Evolutionary conservation across 53 echinoderm and acorn worm genomes (phyloP), one percentile per base, ranked within the genome.

Genomic region (Actinopyga echinites): DNA sequence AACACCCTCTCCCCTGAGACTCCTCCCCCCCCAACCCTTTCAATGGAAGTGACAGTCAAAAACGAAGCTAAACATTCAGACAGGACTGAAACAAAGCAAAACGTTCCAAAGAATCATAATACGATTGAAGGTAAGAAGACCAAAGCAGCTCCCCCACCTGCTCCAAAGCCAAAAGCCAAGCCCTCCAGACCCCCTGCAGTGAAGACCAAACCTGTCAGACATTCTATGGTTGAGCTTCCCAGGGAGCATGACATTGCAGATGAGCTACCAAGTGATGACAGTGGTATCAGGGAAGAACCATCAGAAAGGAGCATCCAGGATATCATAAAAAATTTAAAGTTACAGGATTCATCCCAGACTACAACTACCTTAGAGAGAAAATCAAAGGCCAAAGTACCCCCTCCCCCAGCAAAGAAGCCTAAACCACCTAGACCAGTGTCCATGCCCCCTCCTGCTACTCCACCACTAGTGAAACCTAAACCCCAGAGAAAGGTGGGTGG

Each of bases 191-290:
- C 60, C 34, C 81, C 77, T 20, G 77, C 53, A 0, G 56, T 77
- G 19, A 77, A 56, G 29, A 52, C 45, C 5, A 77, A 77, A 56
- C 77, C 77, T 44, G 56, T 56, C 4, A 26, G 81, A 13, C 81
- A 80, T 32, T 80, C 81, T 1, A 61, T 59, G 81, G 40, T 80
- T 8, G 81, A 80, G 37, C n/a, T 80, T 21, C 29, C 77, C 19
- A 5, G 60, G 34, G 81, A 61, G 44, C 35, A 59, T 60, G 35
- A 21, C 20, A 62, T 80, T 34, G 30, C 58, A 19, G 81, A 80
- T 21, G 81, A 80, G 21, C 81, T 44, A 1, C 81, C 81, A 38
- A 80, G 81, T 45, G 81, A 80, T 57, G 81, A 80, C 81, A 80
- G 81, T 60, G 81, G 81, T 11, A 80, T 80, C 31, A 80, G 35